A percentile compares a stretch with the other conserved stretches of the same genome.
Conservation (phyloP, 2,888 invertebrate genomes). For the Orthosia gracilis region DNA sequence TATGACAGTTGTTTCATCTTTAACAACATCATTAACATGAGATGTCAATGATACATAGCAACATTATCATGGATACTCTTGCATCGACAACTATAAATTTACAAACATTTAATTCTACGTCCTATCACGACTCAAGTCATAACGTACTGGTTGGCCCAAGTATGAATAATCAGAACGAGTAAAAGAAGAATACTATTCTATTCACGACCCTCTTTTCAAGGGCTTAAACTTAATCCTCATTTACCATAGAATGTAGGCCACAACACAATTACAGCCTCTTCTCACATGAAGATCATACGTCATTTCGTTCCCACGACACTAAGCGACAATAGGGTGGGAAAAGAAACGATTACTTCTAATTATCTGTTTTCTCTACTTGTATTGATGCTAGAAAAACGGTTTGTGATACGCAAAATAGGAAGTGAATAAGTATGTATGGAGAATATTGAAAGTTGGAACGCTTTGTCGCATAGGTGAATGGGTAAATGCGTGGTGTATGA, state of each 20-base stretch:
- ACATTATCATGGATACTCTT: too few relatives aligned
- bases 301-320: slow-evolving; percentile 57
- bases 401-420: slow-evolving; percentile 54
- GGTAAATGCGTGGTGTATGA: neutral
- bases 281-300: slow-evolving; percentile 47
- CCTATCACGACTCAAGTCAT: neutral
- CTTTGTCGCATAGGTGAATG: slow-evolving; percentile 8
- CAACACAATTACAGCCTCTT: slow-evolving; percentile 41
- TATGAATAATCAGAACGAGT: neutral
- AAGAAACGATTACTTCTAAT: slow-evolving; percentile 65
- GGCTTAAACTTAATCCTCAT: slow-evolving; percentile 37
- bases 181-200: neutral
- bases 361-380: slow-evolving; percentile 57
- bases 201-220: slow-evolving; percentile 30
- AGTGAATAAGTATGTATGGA: slow-evolving; percentile 22
- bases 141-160: neutral
- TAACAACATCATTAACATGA: neutral
- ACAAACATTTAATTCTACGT: neutral
- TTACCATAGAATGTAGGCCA: slow-evolving; percentile 48
- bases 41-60: neutral
- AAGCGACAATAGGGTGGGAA: slow-evolving; percentile 58
- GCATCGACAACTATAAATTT: too few relatives aligned
- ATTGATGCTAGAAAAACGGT: slow-evolving; percentile 48
- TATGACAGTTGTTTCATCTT: neutral
- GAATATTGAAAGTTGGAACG: slow-evolving; percentile 35